Base-by-base conservation (phyloP, 2,113 vertebrate species). In the Eclectus roratus region DNA sequence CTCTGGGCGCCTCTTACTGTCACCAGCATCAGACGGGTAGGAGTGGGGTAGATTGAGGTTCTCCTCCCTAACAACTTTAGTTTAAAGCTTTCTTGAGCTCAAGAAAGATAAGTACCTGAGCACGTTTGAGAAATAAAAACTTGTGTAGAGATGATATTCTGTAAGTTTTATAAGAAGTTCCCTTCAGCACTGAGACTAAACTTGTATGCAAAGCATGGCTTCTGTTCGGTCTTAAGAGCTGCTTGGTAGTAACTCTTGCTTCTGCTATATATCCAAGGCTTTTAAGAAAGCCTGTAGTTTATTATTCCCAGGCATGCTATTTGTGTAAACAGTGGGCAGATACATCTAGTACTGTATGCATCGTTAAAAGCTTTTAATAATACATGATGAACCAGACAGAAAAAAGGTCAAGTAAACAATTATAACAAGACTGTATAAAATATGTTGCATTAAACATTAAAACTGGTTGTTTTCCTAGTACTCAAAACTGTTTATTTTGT, bases 281-380 rank as follows among this genome's bases (percentile, higher is more conserved):
- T 58, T 82, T 89, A 89, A 68, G 83, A 91, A 85, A 86, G 65
- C 20, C 47, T 70, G 65, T 76, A 41, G 50, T 73, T 73, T 92
- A 60, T 90, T 81, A 81, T 78, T 89, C 87, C 78, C 63, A 89
- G 80, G 68, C 80, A 94, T 60, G 78, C 66, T 86, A 80, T 95
- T 96, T 91, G 73, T 84, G 74, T 77, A 94, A 93, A 35, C 33
- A 58, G 80, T 77, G 73, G 80, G 89, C 74, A 90, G 88, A 93
- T 78, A 88, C 60, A 84, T 61, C 28, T 55, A 85, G 72, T 70
- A 58, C 78, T 70, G 35, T 13, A 31, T 56, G 37, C 41, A 56
- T 74, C 70, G 53, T 94, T 96, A 94, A 95, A 85, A 94, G 74
- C 87, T 84, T 89, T 97, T 95, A 96, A 97, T 86, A 96, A 95